These are phyloP conservation scores for Melinaea menophilus DNA, from an alignment of 2,888 invertebrate species.

Conservation along the genomic window DNA sequence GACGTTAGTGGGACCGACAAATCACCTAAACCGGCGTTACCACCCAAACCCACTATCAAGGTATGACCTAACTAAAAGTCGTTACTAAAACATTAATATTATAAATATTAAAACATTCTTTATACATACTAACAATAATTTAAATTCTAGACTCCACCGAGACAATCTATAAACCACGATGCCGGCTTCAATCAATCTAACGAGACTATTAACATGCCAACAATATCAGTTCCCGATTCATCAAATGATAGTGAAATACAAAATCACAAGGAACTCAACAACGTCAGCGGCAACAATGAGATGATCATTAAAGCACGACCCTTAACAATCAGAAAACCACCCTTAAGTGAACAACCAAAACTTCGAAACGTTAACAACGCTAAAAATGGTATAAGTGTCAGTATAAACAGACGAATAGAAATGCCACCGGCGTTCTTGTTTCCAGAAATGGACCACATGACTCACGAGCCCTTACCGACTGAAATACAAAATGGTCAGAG, in stretches of 20 bases:
- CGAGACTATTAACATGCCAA: slow-evolving; percentile 54
- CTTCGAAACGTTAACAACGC: slow-evolving; percentile 79
- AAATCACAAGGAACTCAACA: slow-evolving; percentile 68
- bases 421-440: slow-evolving; percentile 90
- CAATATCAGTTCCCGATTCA: slow-evolving; percentile 58
- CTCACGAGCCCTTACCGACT: slow-evolving; percentile 63
- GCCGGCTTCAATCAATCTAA: slow-evolving; percentile 51
- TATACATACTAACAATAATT: slow-evolving; percentile 8
- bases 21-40: slow-evolving; percentile 85
- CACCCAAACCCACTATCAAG: slow-evolving; percentile 88
- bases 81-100: neutral
- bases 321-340: slow-evolving; percentile 88
- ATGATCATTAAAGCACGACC: slow-evolving; percentile 88
- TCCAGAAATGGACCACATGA: slow-evolving; percentile 84
- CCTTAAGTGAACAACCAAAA: slow-evolving; percentile 88
- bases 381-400: slow-evolving; percentile 80
- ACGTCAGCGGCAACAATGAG: slow-evolving; percentile 58
- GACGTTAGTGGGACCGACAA: slow-evolving; percentile 75
- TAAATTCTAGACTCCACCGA: slow-evolving; percentile 69
- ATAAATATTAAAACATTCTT: too few species aligned
- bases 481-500: slow-evolving; percentile 57
- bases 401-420: slow-evolving; percentile 85
- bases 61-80: slow-evolving; percentile 40
- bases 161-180: slow-evolving; percentile 71
- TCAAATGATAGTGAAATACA: slow-evolving; percentile 57